Conservation (phyloP, 2,113 vertebrate genomes). For the Cavia aperea region DNA sequence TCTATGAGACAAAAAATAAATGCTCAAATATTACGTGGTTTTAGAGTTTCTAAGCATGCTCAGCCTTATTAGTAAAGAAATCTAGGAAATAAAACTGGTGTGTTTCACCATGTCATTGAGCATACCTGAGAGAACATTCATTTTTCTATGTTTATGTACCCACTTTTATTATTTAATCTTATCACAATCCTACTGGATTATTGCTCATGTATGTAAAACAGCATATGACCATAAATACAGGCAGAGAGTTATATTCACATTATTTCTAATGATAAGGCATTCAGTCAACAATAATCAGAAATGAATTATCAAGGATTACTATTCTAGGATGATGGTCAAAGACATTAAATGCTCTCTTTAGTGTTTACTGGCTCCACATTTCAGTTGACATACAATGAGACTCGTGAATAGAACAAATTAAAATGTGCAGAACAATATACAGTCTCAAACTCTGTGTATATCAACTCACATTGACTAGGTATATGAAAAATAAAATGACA, state of each 20-base stretch:
- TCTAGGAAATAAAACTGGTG: slow-evolving; percentile 46
- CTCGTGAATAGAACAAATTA: slow-evolving; percentile 50
- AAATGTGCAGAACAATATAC: slow-evolving; percentile 20
- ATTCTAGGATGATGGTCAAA: slow-evolving; percentile 55
- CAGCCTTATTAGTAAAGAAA: not conserved
- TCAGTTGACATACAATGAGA: slow-evolving; percentile 57
- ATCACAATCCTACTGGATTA: slow-evolving; percentile 66
- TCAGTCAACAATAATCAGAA: slow-evolving; percentile 68
- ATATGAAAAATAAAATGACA: slow-evolving; percentile 22
- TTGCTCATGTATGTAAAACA: slow-evolving; percentile 62
- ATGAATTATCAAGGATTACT: slow-evolving; percentile 66
- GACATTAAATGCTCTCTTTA: slow-evolving; percentile 67
- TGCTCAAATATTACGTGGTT: not conserved
- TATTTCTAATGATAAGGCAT: slow-evolving; percentile 50
- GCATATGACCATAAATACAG: slow-evolving; percentile 57
- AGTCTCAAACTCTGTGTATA: slow-evolving; percentile 16
- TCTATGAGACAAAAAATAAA: not conserved
- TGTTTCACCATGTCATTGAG: slow-evolving; percentile 28
- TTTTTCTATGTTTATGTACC: slow-evolving; percentile 47
- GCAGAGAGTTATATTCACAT: slow-evolving; percentile 61
- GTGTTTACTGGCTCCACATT: slow-evolving; percentile 65
- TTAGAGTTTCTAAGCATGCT: not conserved
- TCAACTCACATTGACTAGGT: not conserved
- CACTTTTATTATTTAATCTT: slow-evolving; percentile 69
- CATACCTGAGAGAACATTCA: slow-evolving; percentile 41